Percentiles rank a stretch among this genome's conserved stretches.
phyloP scores from a whole-genome alignment of 2,113 vertebrate species.

The Thryonomys swinderianus region DNA sequence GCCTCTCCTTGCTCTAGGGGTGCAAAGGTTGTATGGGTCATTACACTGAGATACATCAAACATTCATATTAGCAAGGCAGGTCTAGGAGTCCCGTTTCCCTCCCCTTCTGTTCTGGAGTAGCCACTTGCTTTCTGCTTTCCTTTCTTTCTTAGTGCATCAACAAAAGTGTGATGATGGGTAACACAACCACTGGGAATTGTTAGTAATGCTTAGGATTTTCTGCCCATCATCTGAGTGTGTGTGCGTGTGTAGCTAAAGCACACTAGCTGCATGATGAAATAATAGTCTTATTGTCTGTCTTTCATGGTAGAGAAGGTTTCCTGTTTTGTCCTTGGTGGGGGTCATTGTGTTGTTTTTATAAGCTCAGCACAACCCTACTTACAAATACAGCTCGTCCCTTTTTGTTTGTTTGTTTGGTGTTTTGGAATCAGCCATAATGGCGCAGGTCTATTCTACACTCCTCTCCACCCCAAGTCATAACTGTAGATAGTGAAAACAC shows the following conservation, averaged over 20 bases:
- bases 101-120: background rate
- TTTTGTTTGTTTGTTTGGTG: conserved; percentile 1
- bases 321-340: conserved; percentile 68
- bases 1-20: background rate
- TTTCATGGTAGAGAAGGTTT: conserved; percentile 58
- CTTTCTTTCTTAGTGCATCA: background rate
- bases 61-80: background rate
- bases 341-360: conserved; percentile 70
- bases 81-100: background rate
- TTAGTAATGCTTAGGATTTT: background rate
- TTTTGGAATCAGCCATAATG: conserved; percentile 9
- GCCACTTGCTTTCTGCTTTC: background rate
- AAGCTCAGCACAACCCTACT: background rate
- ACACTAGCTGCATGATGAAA: conserved; percentile 51
- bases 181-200: conserved; percentile 22
- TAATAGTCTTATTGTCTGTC: conserved; percentile 75
- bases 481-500: conserved; percentile 20
- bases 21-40: background rate
- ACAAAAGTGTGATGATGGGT: background rate
- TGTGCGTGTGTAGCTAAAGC: background rate
- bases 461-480: background rate
- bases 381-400: conserved; percentile 58
- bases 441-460: background rate
- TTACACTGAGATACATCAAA: background rate
- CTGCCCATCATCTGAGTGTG: background rate